Conservation (phyloP, 2,113 vertebrate species). For the Pampusana beccarii region DNA sequence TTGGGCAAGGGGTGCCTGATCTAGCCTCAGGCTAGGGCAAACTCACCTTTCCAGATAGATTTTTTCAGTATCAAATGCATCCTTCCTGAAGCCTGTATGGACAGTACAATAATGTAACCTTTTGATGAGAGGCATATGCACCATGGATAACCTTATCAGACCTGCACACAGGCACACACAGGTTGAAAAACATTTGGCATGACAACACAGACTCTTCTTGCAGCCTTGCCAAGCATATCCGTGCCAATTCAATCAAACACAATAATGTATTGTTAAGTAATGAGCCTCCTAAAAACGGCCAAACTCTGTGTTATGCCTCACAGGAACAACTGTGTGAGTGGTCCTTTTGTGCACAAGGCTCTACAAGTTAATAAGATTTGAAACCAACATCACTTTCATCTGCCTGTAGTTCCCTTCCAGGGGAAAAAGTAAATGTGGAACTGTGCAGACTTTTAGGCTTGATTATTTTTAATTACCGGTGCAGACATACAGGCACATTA, state of each 20-base stretch:
- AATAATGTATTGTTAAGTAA: constrained; percentile 53
- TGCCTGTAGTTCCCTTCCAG: background rate
- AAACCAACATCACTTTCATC: background rate
- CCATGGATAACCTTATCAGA: constrained; percentile 12
- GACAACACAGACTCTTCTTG: background rate
- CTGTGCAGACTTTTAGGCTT: background rate
- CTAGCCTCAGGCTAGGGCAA: background rate
- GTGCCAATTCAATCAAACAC: constrained; percentile 19
- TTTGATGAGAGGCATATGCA: background rate
- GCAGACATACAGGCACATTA: background rate
- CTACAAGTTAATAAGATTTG: constrained; percentile 23
- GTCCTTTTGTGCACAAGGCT: constrained; percentile 4
- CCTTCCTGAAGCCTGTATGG: background rate
- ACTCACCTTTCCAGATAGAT: background rate
- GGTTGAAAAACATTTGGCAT: constrained; percentile 30
- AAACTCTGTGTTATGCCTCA: constrained; percentile 21
- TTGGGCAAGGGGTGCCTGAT: background rate
- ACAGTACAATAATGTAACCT: background rate
- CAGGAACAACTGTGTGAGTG: constrained; percentile 26
- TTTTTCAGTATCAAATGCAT: background rate
- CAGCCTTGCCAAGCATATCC: background rate
- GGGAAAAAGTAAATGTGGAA: background rate
- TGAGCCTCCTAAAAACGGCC: constrained; percentile 27
- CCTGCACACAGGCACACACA: background rate
- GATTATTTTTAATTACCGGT: background rate